phyloP scores from a whole-genome alignment of 2,888 invertebrate species.

The Hypolimnas misippus region DNA sequence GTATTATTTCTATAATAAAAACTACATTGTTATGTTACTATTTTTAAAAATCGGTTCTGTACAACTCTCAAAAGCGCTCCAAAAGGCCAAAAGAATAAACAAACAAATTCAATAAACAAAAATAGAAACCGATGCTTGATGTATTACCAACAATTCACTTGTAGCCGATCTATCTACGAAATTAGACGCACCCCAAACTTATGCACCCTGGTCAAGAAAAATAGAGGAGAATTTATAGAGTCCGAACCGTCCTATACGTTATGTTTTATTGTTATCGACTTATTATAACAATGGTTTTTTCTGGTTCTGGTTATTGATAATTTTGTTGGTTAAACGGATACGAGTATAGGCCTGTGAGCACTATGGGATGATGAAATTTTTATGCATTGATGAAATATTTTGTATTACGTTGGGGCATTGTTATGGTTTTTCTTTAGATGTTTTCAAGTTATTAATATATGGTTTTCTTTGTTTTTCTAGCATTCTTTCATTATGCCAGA shows the following conservation, averaged over 20 bases:
- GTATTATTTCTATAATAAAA: no score
- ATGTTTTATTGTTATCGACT: constrained; percentile 78
- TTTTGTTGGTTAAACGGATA: constrained; percentile 46
- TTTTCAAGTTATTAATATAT: no score
- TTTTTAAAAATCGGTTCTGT: no score
- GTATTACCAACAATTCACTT: constrained; percentile 54
- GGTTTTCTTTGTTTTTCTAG: no score
- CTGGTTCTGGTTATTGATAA: constrained; percentile 58
- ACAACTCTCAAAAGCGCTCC: no score
- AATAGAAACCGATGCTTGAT: constrained; percentile 62
- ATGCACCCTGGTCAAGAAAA: constrained; percentile 69
- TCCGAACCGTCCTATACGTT: constrained; percentile 61
- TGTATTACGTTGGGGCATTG: not conserved
- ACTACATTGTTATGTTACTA: no score
- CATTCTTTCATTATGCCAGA: no score
- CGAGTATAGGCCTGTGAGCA: constrained; percentile 4
- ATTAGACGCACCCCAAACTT: constrained; percentile 56
- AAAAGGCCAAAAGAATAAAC: not conserved
- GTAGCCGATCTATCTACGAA: constrained; percentile 65
- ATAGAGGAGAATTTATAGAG: constrained; percentile 67
- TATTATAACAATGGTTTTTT: constrained; percentile 65
- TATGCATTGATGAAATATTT: not conserved
- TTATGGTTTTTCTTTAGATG: not conserved
- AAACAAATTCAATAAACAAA: not conserved
- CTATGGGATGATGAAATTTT: constrained; percentile 10